phyloP scores from a whole-genome alignment of 2,797 vertebrate species.

The Alfaro cultratus region DNA sequence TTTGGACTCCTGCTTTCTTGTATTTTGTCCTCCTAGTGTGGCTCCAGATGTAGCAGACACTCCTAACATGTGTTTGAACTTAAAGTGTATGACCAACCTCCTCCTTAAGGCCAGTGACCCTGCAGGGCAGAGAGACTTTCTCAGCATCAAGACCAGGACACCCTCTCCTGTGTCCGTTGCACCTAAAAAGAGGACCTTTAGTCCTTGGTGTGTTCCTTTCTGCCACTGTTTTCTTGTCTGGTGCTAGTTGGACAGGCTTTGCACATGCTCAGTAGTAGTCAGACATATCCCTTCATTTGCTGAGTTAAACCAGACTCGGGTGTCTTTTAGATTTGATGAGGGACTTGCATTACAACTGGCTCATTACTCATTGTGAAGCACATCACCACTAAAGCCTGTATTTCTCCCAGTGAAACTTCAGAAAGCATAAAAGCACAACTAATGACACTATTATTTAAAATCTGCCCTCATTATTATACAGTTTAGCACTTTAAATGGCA shows the following conservation, averaged over 20 bases:
- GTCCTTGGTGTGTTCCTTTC: conserved; percentile 73
- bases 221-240: conserved; percentile 23
- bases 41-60: conserved; percentile 70
- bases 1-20: conserved; percentile 70
- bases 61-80: conserved; percentile 79
- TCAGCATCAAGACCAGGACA: conserved; percentile 61
- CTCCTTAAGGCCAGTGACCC: conserved; percentile 74
- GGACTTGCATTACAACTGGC: conserved; percentile 26
- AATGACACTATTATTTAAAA: neutral
- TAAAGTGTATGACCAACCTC: conserved; percentile 80
- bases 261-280: conserved; percentile 68
- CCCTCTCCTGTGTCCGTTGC: conserved; percentile 70
- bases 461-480: neutral
- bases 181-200: conserved; percentile 66
- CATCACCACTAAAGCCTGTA: conserved; percentile 29
- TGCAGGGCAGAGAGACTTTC: conserved; percentile 69
- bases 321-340: conserved; percentile 31
- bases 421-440: conserved; percentile 14
- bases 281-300: conserved; percentile 74
- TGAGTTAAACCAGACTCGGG: conserved; percentile 51
- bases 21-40: conserved; percentile 80
- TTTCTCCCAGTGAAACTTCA: conserved; percentile 36
- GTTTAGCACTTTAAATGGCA: neutral
- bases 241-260: conserved; percentile 34
- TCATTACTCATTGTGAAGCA: conserved; percentile 6